A percentile compares a stretch with the other conserved stretches of the same genome.
phyloP scores from a whole-genome alignment of 2,113 vertebrate genomes.

The Oryzias javanicus region DNA sequence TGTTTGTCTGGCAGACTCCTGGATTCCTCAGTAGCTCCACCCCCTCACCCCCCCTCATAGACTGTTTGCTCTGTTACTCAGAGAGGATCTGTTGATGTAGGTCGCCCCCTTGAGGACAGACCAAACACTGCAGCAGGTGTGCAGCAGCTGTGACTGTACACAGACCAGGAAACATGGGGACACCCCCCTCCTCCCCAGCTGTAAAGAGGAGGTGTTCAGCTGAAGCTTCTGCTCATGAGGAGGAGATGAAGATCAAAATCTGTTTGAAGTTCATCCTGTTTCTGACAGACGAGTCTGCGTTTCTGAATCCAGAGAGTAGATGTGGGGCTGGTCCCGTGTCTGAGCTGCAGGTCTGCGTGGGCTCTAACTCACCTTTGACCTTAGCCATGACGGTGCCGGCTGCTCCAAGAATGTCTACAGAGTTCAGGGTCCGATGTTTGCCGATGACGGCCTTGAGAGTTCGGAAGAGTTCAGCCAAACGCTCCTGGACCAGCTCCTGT shows the following conservation, averaged over 20 bases:
- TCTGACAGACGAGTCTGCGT: constrained; percentile 28
- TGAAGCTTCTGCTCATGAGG: too few species aligned
- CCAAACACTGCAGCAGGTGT: constrained; percentile 6
- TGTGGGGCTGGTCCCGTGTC: too few species aligned
- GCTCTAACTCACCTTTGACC: constrained; percentile 89
- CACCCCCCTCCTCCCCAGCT: too few species aligned
- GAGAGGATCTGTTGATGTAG: constrained; percentile 8
- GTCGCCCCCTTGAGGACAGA: constrained; percentile 62
- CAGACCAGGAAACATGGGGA: too few species aligned
- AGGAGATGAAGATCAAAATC: constrained; percentile 28
- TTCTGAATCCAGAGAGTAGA: constrained; percentile 2
- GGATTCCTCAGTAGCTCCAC: constrained; percentile 21
- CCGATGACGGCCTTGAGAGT: constrained; percentile 89
- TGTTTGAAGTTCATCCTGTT: constrained; percentile 23
- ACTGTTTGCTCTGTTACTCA: too few species aligned
- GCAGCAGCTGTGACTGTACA: not conserved
- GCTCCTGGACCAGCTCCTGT: constrained; percentile 84
- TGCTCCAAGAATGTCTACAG: constrained; percentile 88
- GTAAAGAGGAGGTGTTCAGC: too few species aligned
- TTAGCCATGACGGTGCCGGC: constrained; percentile 92
- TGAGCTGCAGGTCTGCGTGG: not conserved
- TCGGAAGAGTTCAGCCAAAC: constrained; percentile 85
- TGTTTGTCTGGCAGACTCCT: constrained; percentile 43
- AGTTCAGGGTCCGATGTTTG: constrained; percentile 94
- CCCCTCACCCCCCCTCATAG: too few species aligned